Base-by-base conservation (phyloP, 2,113 vertebrate genomes). In the Cavia aperea region DNA sequence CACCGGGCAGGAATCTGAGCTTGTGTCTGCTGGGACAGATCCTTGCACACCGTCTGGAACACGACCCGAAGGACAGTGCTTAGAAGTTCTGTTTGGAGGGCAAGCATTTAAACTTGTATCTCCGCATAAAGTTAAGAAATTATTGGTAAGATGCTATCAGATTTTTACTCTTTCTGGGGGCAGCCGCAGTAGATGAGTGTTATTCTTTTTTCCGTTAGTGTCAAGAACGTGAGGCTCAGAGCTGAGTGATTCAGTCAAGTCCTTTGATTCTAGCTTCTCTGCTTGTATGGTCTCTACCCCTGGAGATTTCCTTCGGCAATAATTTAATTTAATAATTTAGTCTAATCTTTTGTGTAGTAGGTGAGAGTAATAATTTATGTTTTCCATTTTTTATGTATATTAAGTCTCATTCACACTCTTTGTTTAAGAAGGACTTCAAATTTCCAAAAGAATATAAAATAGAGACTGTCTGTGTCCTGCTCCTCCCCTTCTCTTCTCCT, bases 331-430 rank as follows among this genome's bases (percentile, higher is more conserved):
- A 58, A 58, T 58, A 58, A 58, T 58, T 58, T 58, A 58, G 19
- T 58, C 56, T 58, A 58, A 77, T 54, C 24, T 81, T 93, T 90
- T 70, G 63, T 81, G 26, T 10, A n/a, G 24, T 51, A 91, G 15
- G 33, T 95, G 49, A 96, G 81, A 82, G 31, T 83, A 39, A 83
- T 62, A 63, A 77, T 43, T 26, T 46, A 75, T 93, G 82, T 56
- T 84, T 78, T 90, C 58, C 39, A 82, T n/a, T 24, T 79, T 54
- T 16, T 68, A 21, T 81, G 39, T n/a, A 24, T 60, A 21, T 54
- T 79, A 62, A 73, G 68, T 77, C 43, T 86, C 68, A 90, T 63
- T 21, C 23, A 58, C 29, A 13, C 13, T 90, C 49, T 89, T 86
- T 83, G 36, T 73, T 73, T 88, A 86, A 77, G 29, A 89, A 85